Base-by-base conservation (phyloP, 2,888 invertebrate genomes). In the Mythimna lalbum region DNA sequence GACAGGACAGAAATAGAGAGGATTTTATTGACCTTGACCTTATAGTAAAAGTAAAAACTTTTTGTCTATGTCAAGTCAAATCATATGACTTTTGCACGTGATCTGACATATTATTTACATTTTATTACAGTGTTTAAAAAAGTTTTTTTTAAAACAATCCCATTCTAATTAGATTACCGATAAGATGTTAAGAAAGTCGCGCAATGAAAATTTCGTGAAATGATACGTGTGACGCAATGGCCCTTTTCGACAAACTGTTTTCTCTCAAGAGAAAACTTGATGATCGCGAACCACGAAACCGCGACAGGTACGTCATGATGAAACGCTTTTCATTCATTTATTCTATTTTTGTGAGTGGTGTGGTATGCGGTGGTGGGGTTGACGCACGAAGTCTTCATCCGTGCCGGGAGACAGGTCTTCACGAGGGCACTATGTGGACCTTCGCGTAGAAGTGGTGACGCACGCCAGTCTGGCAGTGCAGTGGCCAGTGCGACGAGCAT, bases 231-330 rank as follows among this genome's bases (percentile, higher is more conserved):
- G 89, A 93, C 86, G 96, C 94, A 93, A 98, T 98, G 98, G 97
- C 97, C 96, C 96, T 98, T 94, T 96, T 98, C 92, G 97, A 97
- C 91, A 97, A 97, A 96, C 93, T 98, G 86, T 97, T 97, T 94
- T 96, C 96, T 88, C 95, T 97, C 92, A 97, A 97, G 93, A 96
- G 96, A 95, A 95, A 96, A 93, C 91, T 95, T 85, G 90, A 94
- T 88, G 93, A 89, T 90, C 89, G 88, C 88, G 93, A 93, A 90
- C 89, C 90, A 90, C 92, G 90, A 91, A 91, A 94, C 92, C 90
- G 91, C 91, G 90, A 90, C 93, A 94, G 96, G 96, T 96, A 96
- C 94, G 94, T 96, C 93, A 88, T 85, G 82, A 73, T 82, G 85
- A 90, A 72, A 77, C 90, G 88, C 78, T 90, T 92, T 91, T 95